phyloP scores from a whole-genome alignment of 2,888 invertebrate genomes.

The Drosophila algonquin region DNA sequence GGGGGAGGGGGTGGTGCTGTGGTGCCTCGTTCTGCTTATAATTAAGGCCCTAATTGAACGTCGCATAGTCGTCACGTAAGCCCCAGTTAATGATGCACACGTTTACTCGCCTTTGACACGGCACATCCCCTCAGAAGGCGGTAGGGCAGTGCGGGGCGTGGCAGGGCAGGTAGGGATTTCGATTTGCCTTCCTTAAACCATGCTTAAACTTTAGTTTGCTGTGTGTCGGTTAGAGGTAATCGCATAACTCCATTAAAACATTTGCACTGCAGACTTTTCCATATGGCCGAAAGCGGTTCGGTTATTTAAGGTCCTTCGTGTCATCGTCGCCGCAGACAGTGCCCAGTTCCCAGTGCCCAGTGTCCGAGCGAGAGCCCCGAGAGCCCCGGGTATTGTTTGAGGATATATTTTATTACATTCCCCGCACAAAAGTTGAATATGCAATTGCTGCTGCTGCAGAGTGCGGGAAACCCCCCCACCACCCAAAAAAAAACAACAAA shows the following conservation, averaged over 20 bases:
- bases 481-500: too few species aligned
- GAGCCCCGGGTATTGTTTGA: conserved; percentile 32
- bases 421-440: conserved; percentile 57
- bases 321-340: conserved; percentile 43
- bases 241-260: conserved; percentile 58
- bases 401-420: conserved; percentile 58
- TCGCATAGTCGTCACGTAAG: conserved; percentile 53
- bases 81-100: conserved; percentile 73
- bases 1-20: too few species aligned
- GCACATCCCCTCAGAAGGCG: conserved; percentile 21
- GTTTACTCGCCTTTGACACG: conserved; percentile 68
- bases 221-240: conserved; percentile 26
- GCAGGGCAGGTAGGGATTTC: not conserved
- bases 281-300: conserved; percentile 15
- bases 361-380: not conserved
- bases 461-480: too few species aligned
- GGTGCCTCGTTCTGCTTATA: conserved; percentile 49
- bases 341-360: not conserved
- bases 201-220: conserved; percentile 14
- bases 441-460: conserved; percentile 51
- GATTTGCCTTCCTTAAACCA: conserved; percentile 18
- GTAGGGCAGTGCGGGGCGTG: too few species aligned
- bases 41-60: conserved; percentile 72
- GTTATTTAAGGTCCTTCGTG: conserved; percentile 46
- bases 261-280: conserved; percentile 22